A percentile compares a stretch with the other conserved stretches of the same genome.
These are phyloP conservation scores for Nannoperca obscura DNA, from an alignment of 2,797 vertebrate genomes.

Conservation along the genomic window DNA sequence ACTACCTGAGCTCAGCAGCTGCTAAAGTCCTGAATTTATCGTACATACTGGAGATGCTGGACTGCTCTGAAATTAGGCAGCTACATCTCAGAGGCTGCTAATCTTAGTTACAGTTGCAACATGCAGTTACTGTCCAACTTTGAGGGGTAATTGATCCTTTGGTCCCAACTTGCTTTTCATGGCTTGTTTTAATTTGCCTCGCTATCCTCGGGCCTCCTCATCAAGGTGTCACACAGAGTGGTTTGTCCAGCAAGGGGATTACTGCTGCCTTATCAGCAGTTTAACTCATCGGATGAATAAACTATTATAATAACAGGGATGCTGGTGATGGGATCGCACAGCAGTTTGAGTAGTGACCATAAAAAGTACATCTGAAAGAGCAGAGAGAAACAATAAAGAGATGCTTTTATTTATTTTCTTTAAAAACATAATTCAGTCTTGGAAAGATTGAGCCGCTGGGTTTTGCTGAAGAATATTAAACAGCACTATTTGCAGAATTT, in stretches of 20 bases:
- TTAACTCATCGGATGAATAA: constrained; percentile 31
- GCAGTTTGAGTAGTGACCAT: constrained; percentile 28
- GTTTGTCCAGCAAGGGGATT: constrained; percentile 50
- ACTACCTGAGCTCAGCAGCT: constrained; percentile 67
- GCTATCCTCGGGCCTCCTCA: constrained; percentile 24
- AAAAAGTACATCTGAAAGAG: constrained; percentile 19
- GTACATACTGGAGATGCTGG: constrained; percentile 44
- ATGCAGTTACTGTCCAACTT: constrained; percentile 37
- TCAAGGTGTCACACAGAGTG: constrained; percentile 31
- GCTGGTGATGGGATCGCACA: constrained; percentile 26
- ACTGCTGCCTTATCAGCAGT: constrained; percentile 48
- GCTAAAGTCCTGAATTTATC: constrained; percentile 60
- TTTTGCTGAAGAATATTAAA: constrained; percentile 53
- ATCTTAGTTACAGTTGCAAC: constrained; percentile 48
- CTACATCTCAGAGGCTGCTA: constrained; percentile 41
- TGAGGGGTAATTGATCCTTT: constrained; percentile 40
- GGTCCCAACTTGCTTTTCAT: constrained; percentile 34
- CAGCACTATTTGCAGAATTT: constrained; percentile 57
- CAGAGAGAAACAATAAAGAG: constrained; percentile 23
- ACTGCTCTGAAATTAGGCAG: constrained; percentile 53
- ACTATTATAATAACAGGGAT: constrained; percentile 20
- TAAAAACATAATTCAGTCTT: constrained; percentile 13
- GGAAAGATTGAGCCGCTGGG: constrained; percentile 27
- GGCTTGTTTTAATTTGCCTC: constrained; percentile 42
- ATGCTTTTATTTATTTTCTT: not conserved